Base-by-base conservation (phyloP, 1,140 invertebrate genomes). In the Microplitis demolitor region DNA sequence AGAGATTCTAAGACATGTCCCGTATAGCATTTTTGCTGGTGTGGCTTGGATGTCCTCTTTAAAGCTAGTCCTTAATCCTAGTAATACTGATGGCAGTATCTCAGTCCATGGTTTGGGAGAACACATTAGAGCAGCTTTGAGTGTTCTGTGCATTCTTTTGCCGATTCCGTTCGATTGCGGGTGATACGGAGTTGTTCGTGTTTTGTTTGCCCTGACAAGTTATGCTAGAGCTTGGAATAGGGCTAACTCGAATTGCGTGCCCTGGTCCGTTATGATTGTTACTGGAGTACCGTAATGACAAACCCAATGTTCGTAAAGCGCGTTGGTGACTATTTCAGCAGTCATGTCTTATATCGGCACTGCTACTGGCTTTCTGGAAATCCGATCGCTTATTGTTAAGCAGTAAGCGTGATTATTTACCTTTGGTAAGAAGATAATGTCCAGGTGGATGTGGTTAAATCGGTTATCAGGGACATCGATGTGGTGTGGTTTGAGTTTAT, bases 291-390 rank as follows among this genome's bases (percentile, higher is more conserved):
- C 84, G 76, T 79, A 87, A 9, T 81, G 54, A 6, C 78, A 35
- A 9, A 88, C 77, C 85, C 85, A 87, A 39, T 62, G 39, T 2
- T 62, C 9, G 45, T 82, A 31, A 45, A 88, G 66, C 4, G 80
- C 78, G 9, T 14, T 13, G 31, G 14, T n/a, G 4, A 70, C 35
- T 8, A 58, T 63, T 50, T 62, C 37, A n/a, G 58, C 39, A 0
- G 39, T 51, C 58, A 70, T 70, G 60, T 51, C 84, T 34, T 71
- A 8, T 0, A 83, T 51, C 3, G 87, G 84, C 14, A 83, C 56
- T 11, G 78, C 83, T 73, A 84, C 83, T 0, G 80, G 86, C 83
- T 84, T 89, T 14, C 81, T 72, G 5, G 82, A 86, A 73, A 24
- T 1, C 24, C 24, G 24, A 24, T 24, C 24, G 24, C 0, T 24